Evolutionary conservation across 2,797 vertebrate genomes (phyloP), one percentile per base, ranked within the genome.

Genomic region (Acanthopagrus latus): DNA sequence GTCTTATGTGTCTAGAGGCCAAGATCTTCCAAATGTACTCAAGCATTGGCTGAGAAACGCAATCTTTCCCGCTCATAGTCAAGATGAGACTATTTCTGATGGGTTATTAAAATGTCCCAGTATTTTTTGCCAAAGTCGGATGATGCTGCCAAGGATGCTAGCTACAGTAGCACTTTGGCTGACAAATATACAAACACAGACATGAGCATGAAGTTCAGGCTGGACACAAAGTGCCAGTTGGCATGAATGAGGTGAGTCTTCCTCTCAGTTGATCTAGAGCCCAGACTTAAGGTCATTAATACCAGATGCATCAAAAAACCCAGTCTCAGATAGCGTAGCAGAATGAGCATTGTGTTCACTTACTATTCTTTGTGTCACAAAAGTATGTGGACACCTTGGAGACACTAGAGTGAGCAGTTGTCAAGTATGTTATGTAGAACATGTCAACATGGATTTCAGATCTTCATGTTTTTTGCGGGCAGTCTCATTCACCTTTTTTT

Each of bases 71-170:
- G 1, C 74, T 66, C 3, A 38, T 27, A 66, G 48, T 69, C 44
- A 62, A 58, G 12, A 20, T 57, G 8, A 48, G 59, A 57, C 11
- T 13, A 17, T 65, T 29, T 73, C 56, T 84, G 43, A 78, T 56
- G 29, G 73, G 21, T 78, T 63, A 66, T 18, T 48, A 72, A 59
- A 82, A 76, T 63, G 63, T 38, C 41, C 52, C 23, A n/a, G 48
- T 52, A 9, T 63, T 51, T 7, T 38, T 56, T 82, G 82, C 78
- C 84, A 86, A 23, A 18, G 18, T 17, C 9, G 14, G 7, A 48
- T 16, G 48, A 25, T 38, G 60, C 43, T 86, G 56, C 78, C 77
- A 83, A 67, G 33, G 44, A 81, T 63, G 43, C 10, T 48, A 69
- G 56, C 48, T 70, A 38, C 38, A 38, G 38, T 38, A 59, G 33